phyloP scores from a whole-genome alignment of 2,888 invertebrate genomes.

The Drosophila sordidapex region DNA sequence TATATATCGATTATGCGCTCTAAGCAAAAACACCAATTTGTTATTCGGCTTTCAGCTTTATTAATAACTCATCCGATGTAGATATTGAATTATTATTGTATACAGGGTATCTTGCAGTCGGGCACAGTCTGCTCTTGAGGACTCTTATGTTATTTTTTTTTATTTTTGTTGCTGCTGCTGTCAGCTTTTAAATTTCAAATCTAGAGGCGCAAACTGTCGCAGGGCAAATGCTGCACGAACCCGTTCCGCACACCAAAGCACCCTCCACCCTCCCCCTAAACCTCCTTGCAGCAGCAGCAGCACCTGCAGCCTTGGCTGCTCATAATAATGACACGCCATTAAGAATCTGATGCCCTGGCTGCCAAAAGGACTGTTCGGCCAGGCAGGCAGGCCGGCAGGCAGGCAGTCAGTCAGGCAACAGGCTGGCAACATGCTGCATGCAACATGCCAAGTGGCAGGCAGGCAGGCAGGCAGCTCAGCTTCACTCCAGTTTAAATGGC shows the following conservation, averaged over 20 bases:
- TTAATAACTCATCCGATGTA: neutral
- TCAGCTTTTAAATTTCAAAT: conserved; percentile 72
- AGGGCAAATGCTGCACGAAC: conserved; percentile 63
- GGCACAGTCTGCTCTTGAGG: neutral
- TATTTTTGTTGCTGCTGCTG: conserved; percentile 35
- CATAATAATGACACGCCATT: conserved; percentile 80
- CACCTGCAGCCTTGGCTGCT: conserved; percentile 52
- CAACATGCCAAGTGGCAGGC: conserved; percentile 8
- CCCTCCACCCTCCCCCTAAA: neutral
- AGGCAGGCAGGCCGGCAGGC: neutral
- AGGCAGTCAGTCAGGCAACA: conserved; percentile 12
- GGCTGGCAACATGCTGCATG: conserved; percentile 24
- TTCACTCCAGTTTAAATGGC: conserved; percentile 76
- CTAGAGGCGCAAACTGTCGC: conserved; percentile 73
- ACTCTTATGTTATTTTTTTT: conserved; percentile 22
- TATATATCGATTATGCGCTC: neutral
- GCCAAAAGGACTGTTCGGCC: conserved; percentile 13
- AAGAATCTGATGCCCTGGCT: conserved; percentile 65
- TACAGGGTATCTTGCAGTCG: neutral
- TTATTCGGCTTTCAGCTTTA: neutral
- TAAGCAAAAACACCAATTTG: neutral
- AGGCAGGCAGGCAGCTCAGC: conserved; percentile 6
- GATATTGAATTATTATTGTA: neutral
- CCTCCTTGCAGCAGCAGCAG: conserved; percentile 22
- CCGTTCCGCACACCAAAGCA: conserved; percentile 41